Conservation (phyloP, 2,797 vertebrate genomes). For the Clamator glandarius region DNA sequence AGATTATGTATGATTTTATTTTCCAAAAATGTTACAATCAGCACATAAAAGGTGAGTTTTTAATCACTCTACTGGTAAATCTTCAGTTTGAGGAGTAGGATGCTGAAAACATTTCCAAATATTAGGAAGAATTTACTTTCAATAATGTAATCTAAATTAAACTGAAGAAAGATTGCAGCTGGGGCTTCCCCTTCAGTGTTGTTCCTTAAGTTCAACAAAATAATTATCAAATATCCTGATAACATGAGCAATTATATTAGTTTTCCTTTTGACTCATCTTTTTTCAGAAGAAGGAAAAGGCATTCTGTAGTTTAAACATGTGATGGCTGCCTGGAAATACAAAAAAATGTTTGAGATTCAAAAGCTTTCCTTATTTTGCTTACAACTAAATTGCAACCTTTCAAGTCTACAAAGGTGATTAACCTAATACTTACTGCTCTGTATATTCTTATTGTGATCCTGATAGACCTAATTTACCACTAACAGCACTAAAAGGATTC, state of each 20-base stretch:
- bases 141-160: background rate
- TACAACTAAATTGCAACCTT: slow-evolving; percentile 5
- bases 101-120: background rate
- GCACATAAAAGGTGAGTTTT: background rate
- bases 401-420: slow-evolving; percentile 44
- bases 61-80: background rate
- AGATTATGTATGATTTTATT: background rate
- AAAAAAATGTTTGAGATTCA: background rate
- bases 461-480: slow-evolving; percentile 50
- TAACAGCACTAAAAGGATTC: slow-evolving; percentile 44
- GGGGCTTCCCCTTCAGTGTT: background rate
- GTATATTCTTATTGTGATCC: slow-evolving; percentile 31
- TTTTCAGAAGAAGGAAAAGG: background rate
- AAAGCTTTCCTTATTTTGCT: background rate
- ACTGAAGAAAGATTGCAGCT: background rate
- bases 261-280: background rate
- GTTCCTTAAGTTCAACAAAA: background rate
- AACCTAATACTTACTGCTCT: slow-evolving; percentile 29
- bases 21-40: background rate
- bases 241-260: background rate
- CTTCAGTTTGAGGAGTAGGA: background rate
- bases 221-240: background rate
- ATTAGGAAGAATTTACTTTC: background rate
- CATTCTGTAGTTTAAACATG: background rate
- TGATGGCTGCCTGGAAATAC: background rate